Conservation (phyloP, 2,888 invertebrate species). For the Diadegma fenestrale region DNA sequence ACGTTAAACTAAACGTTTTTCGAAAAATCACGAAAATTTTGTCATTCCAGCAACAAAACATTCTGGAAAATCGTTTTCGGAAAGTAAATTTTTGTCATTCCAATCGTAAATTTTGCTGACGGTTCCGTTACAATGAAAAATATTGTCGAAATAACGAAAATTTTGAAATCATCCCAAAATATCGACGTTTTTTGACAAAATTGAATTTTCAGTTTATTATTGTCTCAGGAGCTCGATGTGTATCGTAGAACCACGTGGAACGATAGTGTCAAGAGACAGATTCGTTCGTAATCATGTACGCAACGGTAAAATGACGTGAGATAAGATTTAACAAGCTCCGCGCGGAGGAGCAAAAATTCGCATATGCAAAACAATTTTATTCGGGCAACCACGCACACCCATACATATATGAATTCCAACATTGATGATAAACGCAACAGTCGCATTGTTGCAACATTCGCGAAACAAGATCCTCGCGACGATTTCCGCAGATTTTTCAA, state of each 20-base stretch:
- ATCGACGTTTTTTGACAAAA: no score
- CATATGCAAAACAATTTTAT: constrained; percentile 8
- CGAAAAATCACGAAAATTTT: no score
- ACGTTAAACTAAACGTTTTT: no score
- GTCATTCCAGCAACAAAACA: no score
- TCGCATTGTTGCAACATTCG: constrained; percentile 25
- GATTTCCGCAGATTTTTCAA: neutral
- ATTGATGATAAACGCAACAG: constrained; percentile 25
- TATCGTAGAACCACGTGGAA: constrained; percentile 15
- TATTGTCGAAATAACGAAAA: no score
- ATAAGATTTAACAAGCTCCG: constrained; percentile 18
- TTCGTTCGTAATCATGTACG: constrained; percentile 26
- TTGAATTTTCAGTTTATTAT: no score
- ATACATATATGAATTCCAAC: constrained; percentile 15
- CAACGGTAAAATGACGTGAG: constrained; percentile 12
- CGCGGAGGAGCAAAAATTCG: constrained; percentile 5
- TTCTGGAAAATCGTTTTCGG: no score
- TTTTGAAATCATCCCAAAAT: no score
- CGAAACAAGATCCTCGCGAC: neutral
- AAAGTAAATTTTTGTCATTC: no score
- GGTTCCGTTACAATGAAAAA: no score
- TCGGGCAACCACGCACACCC: neutral
- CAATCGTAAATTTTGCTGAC: no score
- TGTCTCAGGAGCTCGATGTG: neutral
- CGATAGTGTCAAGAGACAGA: constrained; percentile 22